Conservation (phyloP, 2,888 invertebrate genomes). For the Epirrhoe alternata region DNA sequence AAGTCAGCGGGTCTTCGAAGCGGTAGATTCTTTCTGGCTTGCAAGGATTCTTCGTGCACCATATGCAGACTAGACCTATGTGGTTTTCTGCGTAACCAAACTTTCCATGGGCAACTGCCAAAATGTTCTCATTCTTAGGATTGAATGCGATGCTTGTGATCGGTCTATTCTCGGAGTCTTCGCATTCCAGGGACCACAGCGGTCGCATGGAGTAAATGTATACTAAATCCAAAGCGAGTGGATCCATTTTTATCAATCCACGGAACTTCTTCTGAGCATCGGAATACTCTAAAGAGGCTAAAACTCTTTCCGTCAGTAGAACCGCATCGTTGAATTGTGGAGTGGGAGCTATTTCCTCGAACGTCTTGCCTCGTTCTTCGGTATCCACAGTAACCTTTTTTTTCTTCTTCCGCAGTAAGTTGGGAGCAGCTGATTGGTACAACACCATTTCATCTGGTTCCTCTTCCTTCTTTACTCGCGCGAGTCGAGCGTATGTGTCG, state of each 20-base stretch:
- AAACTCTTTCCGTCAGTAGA: conserved; percentile 88
- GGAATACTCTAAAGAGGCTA: conserved; percentile 88
- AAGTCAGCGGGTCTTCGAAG: conserved; percentile 87
- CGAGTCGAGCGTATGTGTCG: conserved; percentile 86
- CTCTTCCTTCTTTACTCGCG: conserved; percentile 56
- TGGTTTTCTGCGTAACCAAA: conserved; percentile 84
- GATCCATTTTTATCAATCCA: conserved; percentile 86
- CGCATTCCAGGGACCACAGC: conserved; percentile 88
- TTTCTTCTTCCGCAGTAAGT: conserved; percentile 65
- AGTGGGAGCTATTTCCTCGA: conserved; percentile 60
- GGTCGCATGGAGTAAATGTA: conserved; percentile 88
- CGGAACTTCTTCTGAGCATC: conserved; percentile 89
- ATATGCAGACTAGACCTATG: conserved; percentile 89
- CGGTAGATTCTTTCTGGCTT: conserved; percentile 89
- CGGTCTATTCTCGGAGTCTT: conserved; percentile 79
- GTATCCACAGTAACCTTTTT: conserved; percentile 38
- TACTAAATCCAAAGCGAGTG: conserved; percentile 86
- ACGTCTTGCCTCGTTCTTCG: conserved; percentile 53
- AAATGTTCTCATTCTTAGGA: conserved; percentile 87
- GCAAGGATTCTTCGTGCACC: conserved; percentile 93
- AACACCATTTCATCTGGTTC: conserved; percentile 78
- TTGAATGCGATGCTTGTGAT: conserved; percentile 89
- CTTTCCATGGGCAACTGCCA: conserved; percentile 91
- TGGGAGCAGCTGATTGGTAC: conserved; percentile 69
- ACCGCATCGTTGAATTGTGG: conserved; percentile 86